Evolutionary conservation across 2,888 invertebrate species (phyloP).

Genomic region (Tipula unca): DNA sequence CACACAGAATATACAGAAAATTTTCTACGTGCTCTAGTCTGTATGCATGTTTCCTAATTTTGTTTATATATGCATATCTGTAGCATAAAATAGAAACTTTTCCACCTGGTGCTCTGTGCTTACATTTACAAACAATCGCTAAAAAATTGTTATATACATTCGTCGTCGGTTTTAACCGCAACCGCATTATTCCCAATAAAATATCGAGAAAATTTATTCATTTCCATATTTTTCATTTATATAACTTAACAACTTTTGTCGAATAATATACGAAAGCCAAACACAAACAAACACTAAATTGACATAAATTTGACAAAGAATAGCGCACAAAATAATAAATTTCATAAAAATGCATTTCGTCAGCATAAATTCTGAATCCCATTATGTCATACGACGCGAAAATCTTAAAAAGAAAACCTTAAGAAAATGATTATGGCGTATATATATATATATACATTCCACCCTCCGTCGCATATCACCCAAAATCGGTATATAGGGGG

Average conservation of each 20-base stretch:
- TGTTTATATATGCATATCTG: background rate
- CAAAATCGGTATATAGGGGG: background rate
- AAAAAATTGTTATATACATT: too few relatives aligned
- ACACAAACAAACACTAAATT: background rate
- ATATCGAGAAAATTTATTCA: background rate
- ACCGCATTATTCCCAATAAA: too few relatives aligned
- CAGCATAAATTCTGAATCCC: background rate
- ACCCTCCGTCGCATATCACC: background rate
- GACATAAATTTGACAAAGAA: background rate
- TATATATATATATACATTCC: background rate
- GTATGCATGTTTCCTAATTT: background rate
- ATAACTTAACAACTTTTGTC: background rate
- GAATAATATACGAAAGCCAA: too few relatives aligned
- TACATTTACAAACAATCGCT: background rate
- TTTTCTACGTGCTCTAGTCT: background rate
- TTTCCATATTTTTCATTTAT: too few relatives aligned
- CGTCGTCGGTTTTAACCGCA: too few relatives aligned
- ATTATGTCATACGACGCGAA: background rate
- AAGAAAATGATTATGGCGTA: background rate
- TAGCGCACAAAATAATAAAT: background rate
- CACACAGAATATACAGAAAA: too few relatives aligned
- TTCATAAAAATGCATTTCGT: background rate
- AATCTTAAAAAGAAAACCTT: background rate
- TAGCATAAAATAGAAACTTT: background rate
- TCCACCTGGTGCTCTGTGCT: background rate